Base-by-base conservation (phyloP, 1,140 invertebrate genomes). In the Physella acuta region DNA sequence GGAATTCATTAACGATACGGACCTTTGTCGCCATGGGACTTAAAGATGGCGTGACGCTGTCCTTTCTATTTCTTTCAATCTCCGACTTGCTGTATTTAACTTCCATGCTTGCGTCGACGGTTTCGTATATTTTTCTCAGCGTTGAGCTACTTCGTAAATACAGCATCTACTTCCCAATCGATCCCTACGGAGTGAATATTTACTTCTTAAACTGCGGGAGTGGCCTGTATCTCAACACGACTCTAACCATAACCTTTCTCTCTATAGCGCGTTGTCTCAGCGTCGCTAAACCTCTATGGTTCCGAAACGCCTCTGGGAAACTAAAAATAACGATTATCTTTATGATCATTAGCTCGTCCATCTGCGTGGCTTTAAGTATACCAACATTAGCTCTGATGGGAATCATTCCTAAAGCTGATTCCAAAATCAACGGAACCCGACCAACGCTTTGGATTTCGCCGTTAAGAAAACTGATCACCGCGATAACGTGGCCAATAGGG, bases 241-340 rank as follows among this genome's bases (percentile, higher is more conserved):
- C 3, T 4, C 36, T 62, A 37, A 62, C 17, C 16, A 62, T 28
- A 39, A 44, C 37, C 3, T 62, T 37, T 44, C 37, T 62, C 4
- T 24, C 58, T 33, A 3, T 60, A 5, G 58, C 58, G 4, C 26
- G 58, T 11, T 60, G 58, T 60, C 28, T 60, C 26, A 31, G 58
- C 26, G 31, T 60, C 4, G 58, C 33, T 14, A 28, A 16, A 28
- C 33, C 58, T 28, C 24, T 62, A 14, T 37, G 30, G 3, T 62
- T 62, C 60, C 36, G 44, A 28, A 5, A 62, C 24, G 3, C 4
- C 11, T 62, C 44, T 28, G 44, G 33, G 16, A 26, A 4, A 26
- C 20, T 5, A 3, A 37, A 44, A 37, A 5, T 37, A 20, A 24
- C 44, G 3, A 28, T 36, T 3, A 4, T 44, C 33, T 16, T 37